Evolutionary conservation across 2,888 invertebrate genomes (phyloP).

Genomic region (Troides aeacus): DNA sequence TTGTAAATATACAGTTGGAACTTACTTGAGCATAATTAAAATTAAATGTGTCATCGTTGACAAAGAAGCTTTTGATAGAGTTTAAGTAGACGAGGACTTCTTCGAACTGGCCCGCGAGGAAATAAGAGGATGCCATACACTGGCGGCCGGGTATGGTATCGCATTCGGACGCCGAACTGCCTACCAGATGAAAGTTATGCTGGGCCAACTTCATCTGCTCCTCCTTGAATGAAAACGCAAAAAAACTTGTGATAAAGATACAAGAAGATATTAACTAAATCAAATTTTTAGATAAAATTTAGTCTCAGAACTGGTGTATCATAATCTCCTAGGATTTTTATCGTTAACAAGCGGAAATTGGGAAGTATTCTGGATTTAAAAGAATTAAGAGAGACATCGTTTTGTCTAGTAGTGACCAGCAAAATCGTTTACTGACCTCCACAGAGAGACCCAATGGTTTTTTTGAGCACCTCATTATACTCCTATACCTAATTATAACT

Average conservation of each 20-base stretch:
- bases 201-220: conserved; percentile 97
- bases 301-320: too few relatives aligned
- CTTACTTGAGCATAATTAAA: conserved; percentile 89
- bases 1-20: neutral
- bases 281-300: too few relatives aligned
- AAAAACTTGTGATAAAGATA: neutral
- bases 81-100: conserved; percentile 97
- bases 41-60: conserved; percentile 92
- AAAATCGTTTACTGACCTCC: too few relatives aligned
- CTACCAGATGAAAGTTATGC: conserved; percentile 97
- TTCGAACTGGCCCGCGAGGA: conserved; percentile 95
- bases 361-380: too few relatives aligned
- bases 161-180: conserved; percentile 97
- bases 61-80: conserved; percentile 97
- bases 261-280: too few relatives aligned
- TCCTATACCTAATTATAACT: too few relatives aligned
- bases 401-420: too few relatives aligned
- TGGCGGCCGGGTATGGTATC: conserved; percentile 98
- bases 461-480: too few relatives aligned
- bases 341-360: too few relatives aligned
- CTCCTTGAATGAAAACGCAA: conserved; percentile 77
- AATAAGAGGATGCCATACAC: conserved; percentile 99
- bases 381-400: too few relatives aligned
- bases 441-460: too few relatives aligned
- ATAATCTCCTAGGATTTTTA: too few relatives aligned